Evolutionary conservation across 2,888 invertebrate species (phyloP).

Genomic region (Campoletis raptor): DNA sequence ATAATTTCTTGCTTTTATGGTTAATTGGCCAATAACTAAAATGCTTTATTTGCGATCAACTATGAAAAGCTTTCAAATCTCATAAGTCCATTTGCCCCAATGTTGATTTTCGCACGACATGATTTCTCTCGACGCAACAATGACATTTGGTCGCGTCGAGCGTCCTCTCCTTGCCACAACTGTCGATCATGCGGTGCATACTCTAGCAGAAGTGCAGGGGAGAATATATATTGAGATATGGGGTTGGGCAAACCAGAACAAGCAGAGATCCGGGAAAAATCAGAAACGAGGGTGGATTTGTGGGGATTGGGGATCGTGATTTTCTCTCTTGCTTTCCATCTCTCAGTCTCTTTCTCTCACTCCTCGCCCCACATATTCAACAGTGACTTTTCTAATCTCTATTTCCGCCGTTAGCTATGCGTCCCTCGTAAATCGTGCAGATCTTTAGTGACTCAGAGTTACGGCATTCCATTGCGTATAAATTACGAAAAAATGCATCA

Average conservation of each 20-base stretch:
- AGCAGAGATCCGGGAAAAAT: constrained; percentile 59
- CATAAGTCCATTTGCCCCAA: constrained; percentile 35
- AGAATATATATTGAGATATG: constrained; percentile 17
- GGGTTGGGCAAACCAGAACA: constrained; percentile 43
- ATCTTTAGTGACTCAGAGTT: constrained; percentile 44
- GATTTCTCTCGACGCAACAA: constrained; percentile 41
- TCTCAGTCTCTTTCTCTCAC: constrained; percentile 66
- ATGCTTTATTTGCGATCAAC: background rate
- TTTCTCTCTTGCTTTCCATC: constrained; percentile 24
- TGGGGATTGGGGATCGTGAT: constrained; percentile 52
- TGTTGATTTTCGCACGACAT: constrained; percentile 46
- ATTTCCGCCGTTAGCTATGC: constrained; percentile 71
- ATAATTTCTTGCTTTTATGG: background rate
- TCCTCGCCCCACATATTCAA: constrained; percentile 21
- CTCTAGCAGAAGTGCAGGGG: constrained; percentile 49
- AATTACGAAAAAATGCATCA: constrained; percentile 52
- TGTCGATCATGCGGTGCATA: constrained; percentile 67
- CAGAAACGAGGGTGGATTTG: constrained; percentile 54
- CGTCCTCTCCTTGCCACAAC: constrained; percentile 57
- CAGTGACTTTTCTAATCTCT: constrained; percentile 73
- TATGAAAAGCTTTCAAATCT: constrained; percentile 7
- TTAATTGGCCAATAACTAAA: background rate
- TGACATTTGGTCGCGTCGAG: constrained; percentile 56
- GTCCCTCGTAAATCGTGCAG: constrained; percentile 51
- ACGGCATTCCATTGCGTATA: constrained; percentile 36